These are phyloP conservation scores for Aethes cnicana DNA, from an alignment of 2,888 invertebrate genomes.

Conservation along the genomic window DNA sequence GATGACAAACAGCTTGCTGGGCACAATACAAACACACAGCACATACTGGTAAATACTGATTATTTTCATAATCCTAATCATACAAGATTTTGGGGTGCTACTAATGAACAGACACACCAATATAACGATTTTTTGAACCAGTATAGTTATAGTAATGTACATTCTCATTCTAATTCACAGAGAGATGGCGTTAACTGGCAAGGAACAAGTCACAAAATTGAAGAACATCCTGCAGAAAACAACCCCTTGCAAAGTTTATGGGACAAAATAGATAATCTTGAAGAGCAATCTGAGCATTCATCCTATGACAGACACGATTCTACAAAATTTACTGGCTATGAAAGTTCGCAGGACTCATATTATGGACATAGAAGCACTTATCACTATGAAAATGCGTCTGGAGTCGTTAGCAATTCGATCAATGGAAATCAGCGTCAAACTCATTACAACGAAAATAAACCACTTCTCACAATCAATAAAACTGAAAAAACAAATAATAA, in stretches of 20 bases:
- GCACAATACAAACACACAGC: constrained; percentile 12
- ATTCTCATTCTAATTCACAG: constrained; percentile 25
- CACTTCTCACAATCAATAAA: background rate
- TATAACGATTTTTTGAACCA: background rate
- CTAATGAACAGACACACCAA: constrained; percentile 11
- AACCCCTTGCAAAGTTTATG: constrained; percentile 35
- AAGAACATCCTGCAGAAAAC: constrained; percentile 9
- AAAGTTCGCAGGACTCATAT: constrained; percentile 9
- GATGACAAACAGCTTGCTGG: constrained; percentile 26
- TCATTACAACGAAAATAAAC: constrained; percentile 3
- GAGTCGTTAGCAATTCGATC: constrained; percentile 4
- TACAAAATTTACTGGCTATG: background rate
- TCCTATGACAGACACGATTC: constrained; percentile 30
- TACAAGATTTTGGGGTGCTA: constrained; percentile 4
- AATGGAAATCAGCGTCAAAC: constrained; percentile 13
- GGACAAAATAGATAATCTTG: constrained; percentile 38
- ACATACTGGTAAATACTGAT: constrained; percentile 8
- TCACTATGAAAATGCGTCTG: constrained; percentile 12
- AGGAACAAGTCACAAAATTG: constrained; percentile 11
- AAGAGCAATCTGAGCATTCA: constrained; percentile 23
- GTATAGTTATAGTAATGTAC: constrained; percentile 10
- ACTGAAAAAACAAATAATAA: background rate
- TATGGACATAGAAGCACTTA: constrained; percentile 3
- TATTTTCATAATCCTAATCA: constrained; percentile 3
- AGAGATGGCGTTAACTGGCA: constrained; percentile 19